These are phyloP conservation scores for Hippolais icterina DNA, from an alignment of 2,113 vertebrate genomes.

Conservation along the genomic window DNA sequence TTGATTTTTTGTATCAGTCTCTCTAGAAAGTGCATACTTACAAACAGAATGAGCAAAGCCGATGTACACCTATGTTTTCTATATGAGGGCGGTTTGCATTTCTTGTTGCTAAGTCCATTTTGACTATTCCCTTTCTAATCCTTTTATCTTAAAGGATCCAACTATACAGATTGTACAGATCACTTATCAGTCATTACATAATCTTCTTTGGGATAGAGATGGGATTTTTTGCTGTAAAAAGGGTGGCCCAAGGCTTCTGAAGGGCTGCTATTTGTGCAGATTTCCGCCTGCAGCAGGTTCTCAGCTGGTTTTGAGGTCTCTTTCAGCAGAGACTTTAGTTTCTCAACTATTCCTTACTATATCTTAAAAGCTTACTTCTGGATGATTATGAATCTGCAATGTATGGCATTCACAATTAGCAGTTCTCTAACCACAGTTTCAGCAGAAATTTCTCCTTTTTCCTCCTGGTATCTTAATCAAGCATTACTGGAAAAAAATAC, in stretches of 20 bases:
- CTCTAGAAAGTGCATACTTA: background rate
- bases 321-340: background rate
- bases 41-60: background rate
- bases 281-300: background rate
- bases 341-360: background rate
- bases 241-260: background rate
- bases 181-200: background rate
- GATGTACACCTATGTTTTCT: background rate
- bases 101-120: background rate
- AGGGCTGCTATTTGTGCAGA: background rate
- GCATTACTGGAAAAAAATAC: background rate
- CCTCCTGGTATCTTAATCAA: background rate
- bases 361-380: background rate
- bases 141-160: background rate
- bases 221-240: background rate
- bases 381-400: background rate
- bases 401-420: background rate
- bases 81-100: background rate
- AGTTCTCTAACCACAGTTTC: background rate
- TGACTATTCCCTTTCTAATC: constrained; percentile 22
- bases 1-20: background rate
- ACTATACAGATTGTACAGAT: background rate
- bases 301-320: background rate
- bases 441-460: background rate
- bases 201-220: background rate